These are phyloP conservation scores for Dunckerocampus dactyliophorus DNA, from an alignment of 2,113 vertebrate genomes.

Conservation along the genomic window DNA sequence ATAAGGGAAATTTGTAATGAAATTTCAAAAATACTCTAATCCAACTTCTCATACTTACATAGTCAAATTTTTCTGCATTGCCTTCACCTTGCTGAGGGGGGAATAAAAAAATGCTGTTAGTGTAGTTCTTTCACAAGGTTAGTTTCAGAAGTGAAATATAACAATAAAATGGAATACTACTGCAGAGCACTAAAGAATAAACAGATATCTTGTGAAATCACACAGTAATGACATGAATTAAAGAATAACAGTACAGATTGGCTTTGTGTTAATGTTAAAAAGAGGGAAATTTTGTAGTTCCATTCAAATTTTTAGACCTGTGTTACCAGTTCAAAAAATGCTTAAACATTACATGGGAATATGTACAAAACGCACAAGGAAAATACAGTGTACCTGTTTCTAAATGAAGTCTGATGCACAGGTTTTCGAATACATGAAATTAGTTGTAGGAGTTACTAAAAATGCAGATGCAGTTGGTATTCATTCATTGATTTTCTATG, in stretches of 20 bases:
- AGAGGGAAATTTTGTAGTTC: constrained; percentile 31
- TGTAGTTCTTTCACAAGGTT: neutral
- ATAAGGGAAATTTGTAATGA: neutral
- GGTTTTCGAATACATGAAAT: neutral
- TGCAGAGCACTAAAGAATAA: constrained; percentile 37
- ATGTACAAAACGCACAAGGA: neutral
- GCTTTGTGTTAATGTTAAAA: constrained; percentile 26
- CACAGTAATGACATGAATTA: constrained; percentile 26
- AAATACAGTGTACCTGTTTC: constrained; percentile 5
- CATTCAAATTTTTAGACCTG: constrained; percentile 38
- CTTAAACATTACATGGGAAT: neutral
- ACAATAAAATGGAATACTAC: constrained; percentile 33
- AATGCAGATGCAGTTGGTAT: constrained; percentile 19
- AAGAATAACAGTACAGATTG: constrained; percentile 21
- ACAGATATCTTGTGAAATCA: constrained; percentile 28
- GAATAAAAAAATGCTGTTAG: constrained; percentile 19
- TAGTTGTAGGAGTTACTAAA: constrained; percentile 29
- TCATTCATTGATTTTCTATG: neutral
- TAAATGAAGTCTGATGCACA: constrained; percentile 3
- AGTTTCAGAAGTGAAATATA: constrained; percentile 5
- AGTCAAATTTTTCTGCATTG: constrained; percentile 98
- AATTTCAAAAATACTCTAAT: neutral
- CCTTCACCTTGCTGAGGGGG: constrained; percentile 84
- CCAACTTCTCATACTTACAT: constrained; percentile 78
- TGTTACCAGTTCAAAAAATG: constrained; percentile 12